These are phyloP conservation scores for Hepsetus odoe DNA, from an alignment of 2,113 vertebrate genomes.

Conservation along the genomic window DNA sequence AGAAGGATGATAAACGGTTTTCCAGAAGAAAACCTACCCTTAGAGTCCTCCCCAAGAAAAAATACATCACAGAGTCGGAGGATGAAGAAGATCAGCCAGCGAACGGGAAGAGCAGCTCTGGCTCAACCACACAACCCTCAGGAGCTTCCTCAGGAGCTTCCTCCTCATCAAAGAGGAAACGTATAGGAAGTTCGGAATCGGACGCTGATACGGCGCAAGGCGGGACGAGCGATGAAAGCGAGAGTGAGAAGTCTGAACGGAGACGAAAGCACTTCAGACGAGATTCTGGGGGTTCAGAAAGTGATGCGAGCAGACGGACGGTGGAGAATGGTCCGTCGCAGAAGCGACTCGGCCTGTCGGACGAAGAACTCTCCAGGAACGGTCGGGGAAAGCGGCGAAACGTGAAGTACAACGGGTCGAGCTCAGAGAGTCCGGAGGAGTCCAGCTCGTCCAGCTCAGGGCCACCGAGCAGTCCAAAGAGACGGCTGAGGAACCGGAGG, in stretches of 20 bases:
- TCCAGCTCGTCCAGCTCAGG: conserved; percentile 70
- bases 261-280: conserved; percentile 6
- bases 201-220: conserved; percentile 57
- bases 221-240: conserved; percentile 30
- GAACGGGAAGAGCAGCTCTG: conserved; percentile 52
- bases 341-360: background rate
- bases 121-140: conserved; percentile 26
- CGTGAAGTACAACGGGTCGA: conserved; percentile 56
- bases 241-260: background rate
- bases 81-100: conserved; percentile 57
- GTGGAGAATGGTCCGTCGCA: background rate
- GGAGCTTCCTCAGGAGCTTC: conserved; percentile 35
- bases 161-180: conserved; percentile 69
- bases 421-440: conserved; percentile 63
- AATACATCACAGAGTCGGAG: conserved; percentile 72
- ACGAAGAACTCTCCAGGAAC: conserved; percentile 4
- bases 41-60: conserved; percentile 72
- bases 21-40: conserved; percentile 56
- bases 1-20: conserved; percentile 42
- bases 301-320: conserved; percentile 29
- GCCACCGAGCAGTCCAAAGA: conserved; percentile 73
- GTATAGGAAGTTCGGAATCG: conserved; percentile 71
- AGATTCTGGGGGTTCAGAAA: conserved; percentile 54
- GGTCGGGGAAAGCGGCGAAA: background rate
- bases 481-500: conserved; percentile 46